Conservation (phyloP, 2,888 invertebrate species). For the Dasysyrphus tricinctus region DNA sequence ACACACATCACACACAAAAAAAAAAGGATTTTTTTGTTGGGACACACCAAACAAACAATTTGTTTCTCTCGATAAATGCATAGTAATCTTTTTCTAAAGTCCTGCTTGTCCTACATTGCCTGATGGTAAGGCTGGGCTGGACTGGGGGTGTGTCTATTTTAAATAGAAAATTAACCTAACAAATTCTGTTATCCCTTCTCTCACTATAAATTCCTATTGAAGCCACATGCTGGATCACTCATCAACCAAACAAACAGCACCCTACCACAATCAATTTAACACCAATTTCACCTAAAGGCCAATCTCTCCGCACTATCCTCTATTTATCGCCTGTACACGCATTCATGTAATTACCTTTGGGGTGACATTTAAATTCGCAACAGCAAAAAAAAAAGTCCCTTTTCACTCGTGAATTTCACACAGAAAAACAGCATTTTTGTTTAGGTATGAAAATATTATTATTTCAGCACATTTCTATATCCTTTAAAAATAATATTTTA, state of each 20-base stretch:
- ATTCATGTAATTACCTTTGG: slow-evolving; percentile 24
- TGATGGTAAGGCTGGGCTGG: no score
- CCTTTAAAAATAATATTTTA: neutral
- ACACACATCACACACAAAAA: neutral
- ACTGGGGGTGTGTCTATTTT: neutral
- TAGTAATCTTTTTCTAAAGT: slow-evolving; percentile 8
- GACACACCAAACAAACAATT: neutral
- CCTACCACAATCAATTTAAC: slow-evolving; percentile 22
- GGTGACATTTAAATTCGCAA: neutral
- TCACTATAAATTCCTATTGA: neutral
- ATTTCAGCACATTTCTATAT: neutral
- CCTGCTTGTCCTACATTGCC: neutral
- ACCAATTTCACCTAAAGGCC: neutral
- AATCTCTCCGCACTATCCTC: neutral
- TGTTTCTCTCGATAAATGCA: neutral
- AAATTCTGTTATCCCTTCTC: neutral
- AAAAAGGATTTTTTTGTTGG: neutral
- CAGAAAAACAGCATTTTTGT: neutral
- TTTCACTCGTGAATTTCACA: neutral
- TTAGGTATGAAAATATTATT: neutral
- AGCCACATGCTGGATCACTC: neutral
- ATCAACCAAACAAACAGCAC: neutral
- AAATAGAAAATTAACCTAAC: slow-evolving; percentile 1
- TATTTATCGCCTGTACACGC: neutral
- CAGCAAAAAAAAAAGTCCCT: neutral